Evolutionary conservation across 1,140 invertebrate species (phyloP), one percentile per base, ranked within the genome.

Genomic region (Octopus bimaculoides): DNA sequence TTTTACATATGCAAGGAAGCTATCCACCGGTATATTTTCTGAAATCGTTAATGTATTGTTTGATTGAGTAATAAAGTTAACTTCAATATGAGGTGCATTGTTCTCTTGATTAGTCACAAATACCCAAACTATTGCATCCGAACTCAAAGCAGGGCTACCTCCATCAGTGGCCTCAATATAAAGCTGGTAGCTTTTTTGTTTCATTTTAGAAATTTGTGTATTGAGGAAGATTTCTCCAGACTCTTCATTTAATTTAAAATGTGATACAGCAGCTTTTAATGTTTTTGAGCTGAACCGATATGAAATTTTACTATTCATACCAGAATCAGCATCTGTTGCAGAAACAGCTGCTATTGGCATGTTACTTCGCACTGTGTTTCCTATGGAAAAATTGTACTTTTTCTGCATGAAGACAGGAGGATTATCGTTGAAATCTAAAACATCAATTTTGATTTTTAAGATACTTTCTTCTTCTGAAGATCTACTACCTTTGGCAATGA

Each of bases 341-440:
- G 80, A 77, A 2, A 89, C 78, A 61, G 73, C 80, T n/a, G 88
- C 52, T 52, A 88, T 83, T n/a, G 83, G 79, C 54, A 81, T 78
- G 56, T 82, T 81, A 5, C 82, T 26, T 1, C 79, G 8, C 7
- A 83, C 78, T 79, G 93, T 94, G 52, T 94, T 94, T 91, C 97
- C 96, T 56, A 88, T 81, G 14, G 83, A 84, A 55, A 97, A 92
- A 77, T 86, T 84, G 79, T 89, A 89, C 1, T 75, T 69, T 5
- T 83, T 79, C 53, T 85, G 69, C 5, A 74, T 93, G 86, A 98
- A 98, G 17, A 93, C 92, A 0, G 97, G 97, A 90, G 96, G 94
- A 89, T 98, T 98, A 88, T 98, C 97, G 88, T 98, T 98, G 0
- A 97, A 93, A 89, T 99, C 97, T 85, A 96, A 95, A 0, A 98